phyloP scores from a whole-genome alignment of 2,888 invertebrate genomes.

The Crepidodera aurea region DNA sequence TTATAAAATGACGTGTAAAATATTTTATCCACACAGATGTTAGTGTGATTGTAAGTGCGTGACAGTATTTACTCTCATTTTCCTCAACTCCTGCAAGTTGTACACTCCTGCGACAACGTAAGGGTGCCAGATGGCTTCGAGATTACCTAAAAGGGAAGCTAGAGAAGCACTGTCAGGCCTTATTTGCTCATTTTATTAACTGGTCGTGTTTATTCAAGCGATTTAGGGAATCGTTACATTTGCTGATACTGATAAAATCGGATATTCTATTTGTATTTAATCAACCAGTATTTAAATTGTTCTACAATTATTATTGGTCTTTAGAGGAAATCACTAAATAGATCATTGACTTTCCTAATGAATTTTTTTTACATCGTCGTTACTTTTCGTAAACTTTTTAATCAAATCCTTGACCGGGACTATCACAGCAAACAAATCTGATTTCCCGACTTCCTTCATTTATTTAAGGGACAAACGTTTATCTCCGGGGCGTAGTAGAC shows the following conservation, averaged over 20 bases:
- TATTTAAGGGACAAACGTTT: conserved; percentile 19
- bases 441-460: background rate
- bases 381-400: too few relatives aligned
- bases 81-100: background rate
- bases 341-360: too few relatives aligned
- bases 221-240: too few relatives aligned
- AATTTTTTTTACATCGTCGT: too few relatives aligned
- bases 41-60: background rate
- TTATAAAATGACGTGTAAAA: background rate
- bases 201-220: background rate
- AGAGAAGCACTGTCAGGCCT: too few relatives aligned
- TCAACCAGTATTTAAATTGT: too few relatives aligned
- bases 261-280: too few relatives aligned
- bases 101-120: background rate
- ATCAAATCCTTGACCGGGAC: background rate
- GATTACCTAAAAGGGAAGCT: background rate
- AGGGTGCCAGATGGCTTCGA: background rate
- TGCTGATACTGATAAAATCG: too few relatives aligned
- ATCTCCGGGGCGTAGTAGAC: conserved; percentile 26
- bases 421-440: background rate
- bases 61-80: background rate
- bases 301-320: too few relatives aligned
- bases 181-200: background rate
- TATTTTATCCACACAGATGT: background rate
- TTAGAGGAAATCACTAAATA: too few relatives aligned